Evolutionary conservation across 2,888 invertebrate species (phyloP).

Genomic region (Caenorhabditis sp.): DNA sequence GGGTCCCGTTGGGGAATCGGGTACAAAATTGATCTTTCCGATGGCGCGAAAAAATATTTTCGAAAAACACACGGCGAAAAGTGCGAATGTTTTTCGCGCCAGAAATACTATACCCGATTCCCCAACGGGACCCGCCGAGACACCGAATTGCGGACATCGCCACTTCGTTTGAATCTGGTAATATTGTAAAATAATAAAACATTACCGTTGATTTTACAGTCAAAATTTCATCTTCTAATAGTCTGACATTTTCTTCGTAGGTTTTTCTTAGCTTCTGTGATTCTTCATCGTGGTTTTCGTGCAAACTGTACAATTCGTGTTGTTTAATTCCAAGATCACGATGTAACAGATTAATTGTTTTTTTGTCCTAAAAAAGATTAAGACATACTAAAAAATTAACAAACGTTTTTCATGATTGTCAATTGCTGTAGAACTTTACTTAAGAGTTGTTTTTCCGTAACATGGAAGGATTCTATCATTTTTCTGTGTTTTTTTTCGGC

Average conservation of each 20-base stretch:
- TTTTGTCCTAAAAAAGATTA: constrained; percentile 30
- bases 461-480: constrained; percentile 45
- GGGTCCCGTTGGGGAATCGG: too few species aligned
- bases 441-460: constrained; percentile 44
- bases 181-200: too few species aligned
- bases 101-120: too few species aligned
- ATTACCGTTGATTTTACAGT: constrained; percentile 68
- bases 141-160: too few species aligned
- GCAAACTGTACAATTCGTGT: constrained; percentile 22
- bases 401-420: too few species aligned
- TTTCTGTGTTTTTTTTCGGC: constrained; percentile 23
- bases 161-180: too few species aligned
- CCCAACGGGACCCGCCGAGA: too few species aligned
- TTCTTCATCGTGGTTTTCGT: constrained; percentile 27
- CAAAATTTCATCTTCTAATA: constrained; percentile 70
- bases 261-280: constrained; percentile 37
- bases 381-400: too few species aligned
- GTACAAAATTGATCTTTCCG: too few species aligned
- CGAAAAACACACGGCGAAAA: too few species aligned
- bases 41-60: too few species aligned
- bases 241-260: constrained; percentile 50
- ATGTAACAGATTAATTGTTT: constrained; percentile 25
- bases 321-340: constrained; percentile 21
- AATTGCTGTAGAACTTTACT: constrained; percentile 28
- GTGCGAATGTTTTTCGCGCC: too few species aligned